These are phyloP conservation scores for Noctua janthina DNA, from an alignment of 2,888 invertebrate species.

Conservation along the genomic window DNA sequence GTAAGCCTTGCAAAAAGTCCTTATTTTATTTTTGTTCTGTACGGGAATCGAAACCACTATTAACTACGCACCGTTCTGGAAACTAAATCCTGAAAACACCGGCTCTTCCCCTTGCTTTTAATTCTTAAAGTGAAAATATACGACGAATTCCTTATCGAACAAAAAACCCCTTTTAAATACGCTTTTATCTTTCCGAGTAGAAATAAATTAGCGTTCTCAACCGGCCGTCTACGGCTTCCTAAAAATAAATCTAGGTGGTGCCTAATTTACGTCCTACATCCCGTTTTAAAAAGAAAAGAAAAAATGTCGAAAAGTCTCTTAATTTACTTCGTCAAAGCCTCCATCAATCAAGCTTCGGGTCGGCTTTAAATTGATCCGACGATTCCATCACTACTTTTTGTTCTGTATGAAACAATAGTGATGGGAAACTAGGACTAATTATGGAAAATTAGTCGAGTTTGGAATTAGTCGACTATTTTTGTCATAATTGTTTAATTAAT, in stretches of 20 bases:
- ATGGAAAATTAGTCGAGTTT: constrained; percentile 37
- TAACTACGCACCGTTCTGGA: neutral
- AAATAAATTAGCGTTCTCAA: constrained; percentile 56
- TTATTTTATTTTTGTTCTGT: neutral
- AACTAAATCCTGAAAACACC: neutral
- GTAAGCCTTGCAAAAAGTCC: neutral
- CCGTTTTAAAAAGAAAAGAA: constrained; percentile 54
- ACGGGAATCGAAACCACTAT: neutral
- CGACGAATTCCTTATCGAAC: neutral
- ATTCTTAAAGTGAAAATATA: constrained; percentile 10
- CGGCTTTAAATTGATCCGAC: constrained; percentile 71
- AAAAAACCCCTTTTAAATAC: constrained; percentile 37
- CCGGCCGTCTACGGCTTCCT: constrained; percentile 28
- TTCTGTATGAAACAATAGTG: constrained; percentile 58
- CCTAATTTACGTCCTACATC: constrained; percentile 51
- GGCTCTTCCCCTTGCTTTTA: neutral
- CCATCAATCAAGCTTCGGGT: constrained; percentile 75
- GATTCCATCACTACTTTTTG: constrained; percentile 71
- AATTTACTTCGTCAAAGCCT: constrained; percentile 76
- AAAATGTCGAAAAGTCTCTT: constrained; percentile 65
- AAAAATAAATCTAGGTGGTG: constrained; percentile 56
- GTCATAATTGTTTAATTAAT: neutral
- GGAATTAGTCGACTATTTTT: constrained; percentile 20
- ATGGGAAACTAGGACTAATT: constrained; percentile 33
- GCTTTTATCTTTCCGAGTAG: constrained; percentile 27